A percentile compares a stretch with the other conserved stretches of the same genome.
Conservation (phyloP, 2,797 vertebrate genomes). For the Rhyacichthys aspro region DNA sequence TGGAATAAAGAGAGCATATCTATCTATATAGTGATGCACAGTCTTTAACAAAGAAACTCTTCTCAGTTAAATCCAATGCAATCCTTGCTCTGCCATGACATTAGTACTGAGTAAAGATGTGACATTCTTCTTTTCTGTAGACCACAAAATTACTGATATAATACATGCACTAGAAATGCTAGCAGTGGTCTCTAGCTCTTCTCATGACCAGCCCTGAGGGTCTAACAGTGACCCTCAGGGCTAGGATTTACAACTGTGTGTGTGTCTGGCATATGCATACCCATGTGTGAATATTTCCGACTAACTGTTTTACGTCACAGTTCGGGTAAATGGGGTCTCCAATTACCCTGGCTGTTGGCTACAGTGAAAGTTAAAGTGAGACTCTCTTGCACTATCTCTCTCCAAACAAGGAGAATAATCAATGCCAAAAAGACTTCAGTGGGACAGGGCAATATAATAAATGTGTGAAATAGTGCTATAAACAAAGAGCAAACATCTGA, state of each 20-base stretch:
- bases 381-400: conserved; percentile 22
- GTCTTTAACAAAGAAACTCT: too few relatives aligned
- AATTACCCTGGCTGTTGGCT: conserved; percentile 40
- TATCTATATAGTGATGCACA: too few relatives aligned
- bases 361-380: conserved; percentile 11
- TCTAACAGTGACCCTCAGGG: conserved; percentile 26
- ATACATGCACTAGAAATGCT: background rate
- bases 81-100: too few relatives aligned
- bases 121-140: background rate
- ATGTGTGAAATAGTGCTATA: background rate
- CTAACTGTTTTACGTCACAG: conserved; percentile 42
- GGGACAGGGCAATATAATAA: background rate
- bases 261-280: conserved; percentile 29
- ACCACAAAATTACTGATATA: background rate
- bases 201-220: conserved; percentile 15
- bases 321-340: conserved; percentile 42
- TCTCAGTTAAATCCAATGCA: too few relatives aligned
- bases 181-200: conserved; percentile 5
- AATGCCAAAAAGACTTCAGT: conserved; percentile 9
- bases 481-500: background rate
- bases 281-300: conserved; percentile 52
- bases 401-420: conserved; percentile 49
- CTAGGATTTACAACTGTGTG: conserved; percentile 33
- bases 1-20: too few relatives aligned
- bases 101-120: background rate